phyloP scores from a whole-genome alignment of 2,888 invertebrate species.

The Pammene aurita region DNA sequence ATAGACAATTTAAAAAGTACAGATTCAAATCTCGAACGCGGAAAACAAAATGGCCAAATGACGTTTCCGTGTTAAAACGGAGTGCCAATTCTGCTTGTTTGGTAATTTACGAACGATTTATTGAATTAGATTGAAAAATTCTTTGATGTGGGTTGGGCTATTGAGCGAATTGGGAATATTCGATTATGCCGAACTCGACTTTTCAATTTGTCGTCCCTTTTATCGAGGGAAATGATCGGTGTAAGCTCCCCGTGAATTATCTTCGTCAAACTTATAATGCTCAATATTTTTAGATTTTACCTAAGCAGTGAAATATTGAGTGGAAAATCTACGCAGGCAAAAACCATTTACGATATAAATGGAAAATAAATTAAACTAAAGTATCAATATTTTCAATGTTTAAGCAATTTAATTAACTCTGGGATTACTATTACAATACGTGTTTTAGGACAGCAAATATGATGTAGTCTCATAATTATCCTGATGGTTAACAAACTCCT shows the following conservation, averaged over 20 bases:
- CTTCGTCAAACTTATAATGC: constrained; percentile 41
- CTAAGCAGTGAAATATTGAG: constrained; percentile 32
- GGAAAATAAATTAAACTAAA: background rate
- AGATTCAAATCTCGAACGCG: constrained; percentile 28
- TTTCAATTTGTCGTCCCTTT: constrained; percentile 75
- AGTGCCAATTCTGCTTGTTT: constrained; percentile 69
- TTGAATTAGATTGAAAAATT: constrained; percentile 70
- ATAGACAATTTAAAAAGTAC: constrained; percentile 34
- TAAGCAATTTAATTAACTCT: background rate
- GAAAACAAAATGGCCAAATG: constrained; percentile 62
- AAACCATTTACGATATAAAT: constrained; percentile 14
- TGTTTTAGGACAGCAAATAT: too few species aligned
- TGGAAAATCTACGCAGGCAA: constrained; percentile 14
- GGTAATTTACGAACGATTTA: constrained; percentile 72
- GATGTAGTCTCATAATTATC: too few species aligned
- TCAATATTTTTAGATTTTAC: constrained; percentile 37
- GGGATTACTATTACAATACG: background rate
- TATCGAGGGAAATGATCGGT: constrained; percentile 64
- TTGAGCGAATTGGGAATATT: constrained; percentile 65
- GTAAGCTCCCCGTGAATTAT: constrained; percentile 59
- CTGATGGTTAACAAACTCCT: too few species aligned
- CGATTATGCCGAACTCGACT: constrained; percentile 74
- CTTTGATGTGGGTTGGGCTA: constrained; percentile 74
- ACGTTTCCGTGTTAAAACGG: constrained; percentile 63
- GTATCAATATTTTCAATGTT: background rate